Percentiles rank a stretch among this genome's conserved stretches.
Evolutionary conservation across 2,113 vertebrate genomes (phyloP).

Genomic region (human (Homo sapiens)): DNA sequence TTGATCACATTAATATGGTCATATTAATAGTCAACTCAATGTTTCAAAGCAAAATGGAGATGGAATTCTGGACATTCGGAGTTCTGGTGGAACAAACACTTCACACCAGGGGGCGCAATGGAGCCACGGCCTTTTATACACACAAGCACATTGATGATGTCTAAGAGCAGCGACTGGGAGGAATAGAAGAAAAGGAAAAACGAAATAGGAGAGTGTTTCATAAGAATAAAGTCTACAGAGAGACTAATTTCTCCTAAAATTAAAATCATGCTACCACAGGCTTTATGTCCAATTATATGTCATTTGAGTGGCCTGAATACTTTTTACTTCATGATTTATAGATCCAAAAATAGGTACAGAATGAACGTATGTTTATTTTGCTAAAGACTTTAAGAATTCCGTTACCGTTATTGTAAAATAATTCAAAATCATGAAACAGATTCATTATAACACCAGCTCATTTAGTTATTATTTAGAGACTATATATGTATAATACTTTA

Average conservation of each 20-base stretch:
- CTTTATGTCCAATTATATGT: neutral
- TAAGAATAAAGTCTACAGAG: neutral
- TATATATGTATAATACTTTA: neutral
- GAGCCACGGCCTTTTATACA: neutral
- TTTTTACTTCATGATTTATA: neutral
- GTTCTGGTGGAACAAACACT: neutral
- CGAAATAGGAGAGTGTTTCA: neutral
- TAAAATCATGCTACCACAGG: neutral
- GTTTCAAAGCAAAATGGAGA: neutral
- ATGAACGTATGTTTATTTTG: neutral
- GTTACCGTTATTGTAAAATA: neutral
- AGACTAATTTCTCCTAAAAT: neutral
- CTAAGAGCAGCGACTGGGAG: neutral
- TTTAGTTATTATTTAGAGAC: neutral
- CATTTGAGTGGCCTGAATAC: neutral
- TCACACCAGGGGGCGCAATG: neutral
- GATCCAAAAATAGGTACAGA: neutral
- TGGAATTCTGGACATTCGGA: neutral
- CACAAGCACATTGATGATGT: neutral
- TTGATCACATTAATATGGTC: neutral
- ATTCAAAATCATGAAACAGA: neutral
- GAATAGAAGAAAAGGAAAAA: neutral
- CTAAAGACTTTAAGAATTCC: neutral
- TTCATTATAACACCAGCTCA: neutral
- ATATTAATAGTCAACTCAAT: neutral